Evolutionary conservation across 2,113 vertebrate genomes (phyloP).

Genomic region (Emydura subglobosa): DNA sequence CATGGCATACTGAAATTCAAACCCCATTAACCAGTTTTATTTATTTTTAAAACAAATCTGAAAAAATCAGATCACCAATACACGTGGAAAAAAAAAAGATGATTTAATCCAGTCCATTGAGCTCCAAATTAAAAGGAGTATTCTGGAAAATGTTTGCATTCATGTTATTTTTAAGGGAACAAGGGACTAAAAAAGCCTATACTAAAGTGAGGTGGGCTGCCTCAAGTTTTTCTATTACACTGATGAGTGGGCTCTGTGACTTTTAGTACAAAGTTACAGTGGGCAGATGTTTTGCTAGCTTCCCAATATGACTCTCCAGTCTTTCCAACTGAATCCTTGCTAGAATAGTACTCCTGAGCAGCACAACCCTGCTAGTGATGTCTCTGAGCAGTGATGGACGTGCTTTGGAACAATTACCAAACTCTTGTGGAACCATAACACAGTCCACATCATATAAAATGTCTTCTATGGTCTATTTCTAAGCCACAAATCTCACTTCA

Average conservation of each 20-base stretch:
- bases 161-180: background rate
- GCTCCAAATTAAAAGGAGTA: background rate
- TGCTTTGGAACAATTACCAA: background rate
- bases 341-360: background rate
- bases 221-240: background rate
- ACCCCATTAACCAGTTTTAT: background rate
- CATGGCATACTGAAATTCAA: background rate
- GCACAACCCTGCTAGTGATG: background rate
- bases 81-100: background rate
- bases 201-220: background rate
- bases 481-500: background rate
- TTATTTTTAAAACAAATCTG: background rate
- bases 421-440: background rate
- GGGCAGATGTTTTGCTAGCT: background rate
- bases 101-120: background rate
- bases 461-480: background rate
- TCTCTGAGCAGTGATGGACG: accelerated
- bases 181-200: background rate
- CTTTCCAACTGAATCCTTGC: background rate
- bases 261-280: background rate
- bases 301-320: background rate
- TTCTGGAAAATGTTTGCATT: background rate
- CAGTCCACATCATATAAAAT: background rate
- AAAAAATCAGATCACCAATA: background rate
- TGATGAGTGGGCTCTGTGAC: background rate